These are phyloP conservation scores for Gorilla gorilla DNA, from an alignment of 2,113 vertebrate species.

Conservation along the genomic window DNA sequence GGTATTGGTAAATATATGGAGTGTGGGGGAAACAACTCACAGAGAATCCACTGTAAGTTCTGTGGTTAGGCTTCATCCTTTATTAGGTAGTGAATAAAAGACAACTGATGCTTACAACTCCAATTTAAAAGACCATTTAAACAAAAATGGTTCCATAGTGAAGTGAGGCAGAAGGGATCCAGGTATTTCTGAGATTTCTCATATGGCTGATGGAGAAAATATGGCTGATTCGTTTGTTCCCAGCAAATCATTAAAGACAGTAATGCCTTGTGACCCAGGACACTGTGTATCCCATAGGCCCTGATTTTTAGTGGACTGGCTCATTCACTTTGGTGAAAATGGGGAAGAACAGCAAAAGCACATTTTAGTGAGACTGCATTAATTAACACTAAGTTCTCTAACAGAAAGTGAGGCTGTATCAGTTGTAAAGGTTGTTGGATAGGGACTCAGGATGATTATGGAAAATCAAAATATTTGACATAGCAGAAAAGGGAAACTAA, in stretches of 20 bases:
- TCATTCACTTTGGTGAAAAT: conserved; percentile 71
- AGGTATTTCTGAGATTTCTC: conserved; percentile 79
- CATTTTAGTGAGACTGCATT: neutral
- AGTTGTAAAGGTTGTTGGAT: neutral
- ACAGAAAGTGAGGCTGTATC: neutral
- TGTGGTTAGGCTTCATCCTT: conserved; percentile 89
- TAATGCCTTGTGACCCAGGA: conserved; percentile 80
- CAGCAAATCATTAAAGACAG: conserved; percentile 76
- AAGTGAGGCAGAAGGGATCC: conserved; percentile 84
- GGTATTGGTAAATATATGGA: conserved; percentile 22
- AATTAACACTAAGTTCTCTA: neutral
- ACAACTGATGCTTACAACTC: conserved; percentile 87
- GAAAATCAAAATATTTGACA: neutral
- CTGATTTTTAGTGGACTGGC: conserved; percentile 68
- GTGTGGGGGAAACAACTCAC: conserved; percentile 74
- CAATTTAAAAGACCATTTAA: conserved; percentile 83
- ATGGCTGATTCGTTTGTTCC: conserved; percentile 83
- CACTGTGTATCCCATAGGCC: conserved; percentile 79
- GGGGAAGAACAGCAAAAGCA: conserved; percentile 51
- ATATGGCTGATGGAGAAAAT: conserved; percentile 80
- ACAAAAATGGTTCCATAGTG: conserved; percentile 84
- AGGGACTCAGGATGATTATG: neutral
- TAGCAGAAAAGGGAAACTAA: neutral
- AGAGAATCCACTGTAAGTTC: conserved; percentile 83
- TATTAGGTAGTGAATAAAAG: conserved; percentile 90